These are phyloP conservation scores for Myrmecobius fasciatus DNA, from an alignment of 2,113 vertebrate species.

Conservation along the genomic window DNA sequence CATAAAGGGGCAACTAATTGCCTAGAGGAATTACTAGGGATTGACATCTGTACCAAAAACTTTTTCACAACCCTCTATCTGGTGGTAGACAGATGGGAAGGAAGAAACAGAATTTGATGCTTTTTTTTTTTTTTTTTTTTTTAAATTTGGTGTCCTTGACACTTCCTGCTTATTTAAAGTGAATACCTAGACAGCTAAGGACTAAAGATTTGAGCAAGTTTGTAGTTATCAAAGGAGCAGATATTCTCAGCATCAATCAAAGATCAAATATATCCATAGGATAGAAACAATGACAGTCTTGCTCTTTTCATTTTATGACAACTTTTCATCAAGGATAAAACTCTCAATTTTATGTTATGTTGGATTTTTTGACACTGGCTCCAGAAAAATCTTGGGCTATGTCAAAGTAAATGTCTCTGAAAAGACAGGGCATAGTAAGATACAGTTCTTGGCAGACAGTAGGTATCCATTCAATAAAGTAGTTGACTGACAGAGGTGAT, in stretches of 20 bases:
- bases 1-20: not conserved
- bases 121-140: not conserved
- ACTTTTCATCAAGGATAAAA: not conserved
- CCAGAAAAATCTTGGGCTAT: not conserved
- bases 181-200: not conserved
- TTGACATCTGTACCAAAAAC: not conserved
- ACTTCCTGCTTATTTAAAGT: not conserved
- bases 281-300: not conserved
- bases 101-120: not conserved
- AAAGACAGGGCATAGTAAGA: not conserved
- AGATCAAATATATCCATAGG: not conserved
- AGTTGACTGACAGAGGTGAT: not conserved
- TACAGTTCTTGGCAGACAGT: not conserved
- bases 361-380: not conserved
- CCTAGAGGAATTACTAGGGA: not conserved
- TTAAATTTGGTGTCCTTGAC: not conserved
- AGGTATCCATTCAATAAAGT: not conserved
- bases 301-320: not conserved
- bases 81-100: not conserved
- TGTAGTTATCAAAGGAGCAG: not conserved
- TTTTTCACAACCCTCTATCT: not conserved
- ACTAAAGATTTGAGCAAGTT: not conserved
- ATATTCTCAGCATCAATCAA: not conserved
- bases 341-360: not conserved
- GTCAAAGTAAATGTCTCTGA: not conserved